Evolutionary conservation across 2,113 vertebrate species (phyloP).

Genomic region (Stegastes partitus): DNA sequence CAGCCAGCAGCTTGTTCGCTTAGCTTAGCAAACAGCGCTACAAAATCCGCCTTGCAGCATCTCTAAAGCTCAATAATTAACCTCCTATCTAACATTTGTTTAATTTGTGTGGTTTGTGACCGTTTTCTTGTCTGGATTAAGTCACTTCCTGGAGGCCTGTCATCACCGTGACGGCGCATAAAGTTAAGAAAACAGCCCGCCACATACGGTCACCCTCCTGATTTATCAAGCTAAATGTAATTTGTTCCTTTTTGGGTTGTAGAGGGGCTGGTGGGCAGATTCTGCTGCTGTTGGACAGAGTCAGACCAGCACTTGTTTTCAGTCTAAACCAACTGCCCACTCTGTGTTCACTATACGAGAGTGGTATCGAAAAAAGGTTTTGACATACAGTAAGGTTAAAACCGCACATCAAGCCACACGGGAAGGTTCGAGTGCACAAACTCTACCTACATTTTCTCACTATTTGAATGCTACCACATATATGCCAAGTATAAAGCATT

Average conservation of each 20-base stretch:
- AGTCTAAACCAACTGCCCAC: neutral
- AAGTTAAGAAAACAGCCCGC: neutral
- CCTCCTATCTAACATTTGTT: neutral
- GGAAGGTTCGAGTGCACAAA: neutral
- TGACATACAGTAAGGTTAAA: neutral
- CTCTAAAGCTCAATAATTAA: constrained; percentile 3
- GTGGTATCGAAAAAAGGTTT: no score
- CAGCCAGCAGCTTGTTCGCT: neutral
- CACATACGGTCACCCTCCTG: neutral
- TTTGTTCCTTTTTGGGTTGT: no score
- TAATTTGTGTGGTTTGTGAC: neutral
- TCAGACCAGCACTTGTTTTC: neutral
- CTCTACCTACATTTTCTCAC: neutral
- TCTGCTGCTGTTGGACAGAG: no score
- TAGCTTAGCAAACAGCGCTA: neutral
- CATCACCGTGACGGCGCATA: neutral
- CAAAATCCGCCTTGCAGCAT: neutral
- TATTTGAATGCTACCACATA: neutral
- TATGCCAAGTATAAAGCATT: neutral
- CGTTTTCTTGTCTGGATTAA: neutral
- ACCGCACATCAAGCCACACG: neutral
- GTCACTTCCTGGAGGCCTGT: neutral
- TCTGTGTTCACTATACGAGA: neutral
- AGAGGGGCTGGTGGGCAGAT: no score
- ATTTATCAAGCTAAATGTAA: no score